These are phyloP conservation scores for Plotosus lineatus DNA, from an alignment of 2,113 vertebrate species.

Conservation along the genomic window DNA sequence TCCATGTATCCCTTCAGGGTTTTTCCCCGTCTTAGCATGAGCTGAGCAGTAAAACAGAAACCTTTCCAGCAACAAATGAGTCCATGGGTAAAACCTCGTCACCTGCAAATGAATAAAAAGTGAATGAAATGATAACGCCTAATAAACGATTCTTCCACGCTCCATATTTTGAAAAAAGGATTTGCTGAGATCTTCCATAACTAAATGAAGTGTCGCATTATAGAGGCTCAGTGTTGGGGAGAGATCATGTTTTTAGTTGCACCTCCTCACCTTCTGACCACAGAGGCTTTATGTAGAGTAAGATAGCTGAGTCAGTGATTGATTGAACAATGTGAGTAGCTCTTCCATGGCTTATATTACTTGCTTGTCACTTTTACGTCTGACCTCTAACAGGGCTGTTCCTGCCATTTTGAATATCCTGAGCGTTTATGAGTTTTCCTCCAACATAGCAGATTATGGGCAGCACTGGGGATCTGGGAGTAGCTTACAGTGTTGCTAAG, in stretches of 20 bases:
- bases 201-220: constrained; percentile 35
- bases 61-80: background rate
- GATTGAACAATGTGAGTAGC: background rate
- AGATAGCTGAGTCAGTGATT: constrained; percentile 10
- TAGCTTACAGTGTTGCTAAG: background rate
- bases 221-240: constrained; percentile 28
- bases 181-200: constrained; percentile 23
- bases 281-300: constrained; percentile 22
- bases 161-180: constrained; percentile 22
- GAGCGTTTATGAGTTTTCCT: constrained; percentile 57
- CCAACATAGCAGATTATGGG: constrained; percentile 22
- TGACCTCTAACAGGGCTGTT: constrained; percentile 40
- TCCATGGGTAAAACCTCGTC: background rate
- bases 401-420: constrained; percentile 67
- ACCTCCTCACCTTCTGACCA: constrained; percentile 36
- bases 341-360: background rate
- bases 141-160: constrained; percentile 1
- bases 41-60: background rate
- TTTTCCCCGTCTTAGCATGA: background rate
- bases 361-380: constrained; percentile 30
- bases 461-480: constrained; percentile 26
- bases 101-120: constrained; percentile 12
- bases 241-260: constrained; percentile 39
- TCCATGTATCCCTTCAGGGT: constrained; percentile 22
- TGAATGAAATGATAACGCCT: constrained; percentile 23